These are phyloP conservation scores for Garrulus glandarius DNA, from an alignment of 2,797 vertebrate genomes.

Conservation along the genomic window DNA sequence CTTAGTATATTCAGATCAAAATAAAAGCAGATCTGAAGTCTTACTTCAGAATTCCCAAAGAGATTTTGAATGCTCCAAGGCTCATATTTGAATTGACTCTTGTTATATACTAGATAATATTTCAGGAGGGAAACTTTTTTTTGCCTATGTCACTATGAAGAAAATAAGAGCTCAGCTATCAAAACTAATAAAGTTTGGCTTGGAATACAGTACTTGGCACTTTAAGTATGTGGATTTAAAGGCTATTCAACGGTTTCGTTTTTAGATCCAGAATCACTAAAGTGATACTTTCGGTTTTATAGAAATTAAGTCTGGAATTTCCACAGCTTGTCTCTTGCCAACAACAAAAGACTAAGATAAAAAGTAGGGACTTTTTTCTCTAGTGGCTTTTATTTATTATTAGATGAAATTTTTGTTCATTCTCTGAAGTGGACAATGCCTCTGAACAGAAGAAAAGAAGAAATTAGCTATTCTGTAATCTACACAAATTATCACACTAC, in stretches of 20 bases:
- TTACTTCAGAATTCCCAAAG: background rate
- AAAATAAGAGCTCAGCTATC: background rate
- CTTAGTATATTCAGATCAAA: background rate
- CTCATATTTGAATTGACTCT: background rate
- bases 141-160: background rate
- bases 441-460: background rate
- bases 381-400: background rate
- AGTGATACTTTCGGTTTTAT: background rate
- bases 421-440: background rate
- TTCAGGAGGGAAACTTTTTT: background rate
- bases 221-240: conserved; percentile 4
- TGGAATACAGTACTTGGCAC: background rate
- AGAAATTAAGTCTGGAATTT: conserved; percentile 68
- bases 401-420: background rate
- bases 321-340: conserved; percentile 53
- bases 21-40: background rate
- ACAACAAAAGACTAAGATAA: conserved; percentile 29
- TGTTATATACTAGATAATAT: background rate
- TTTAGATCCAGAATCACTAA: conserved; percentile 30
- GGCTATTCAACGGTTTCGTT: conserved; percentile 39
- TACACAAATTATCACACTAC: background rate
- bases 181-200: background rate
- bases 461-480: background rate
- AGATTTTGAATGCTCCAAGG: background rate
- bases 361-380: conserved; percentile 47